A percentile compares a stretch with the other conserved stretches of the same genome.
phyloP scores from a whole-genome alignment of 2,113 vertebrate genomes.

The Scomber japonicus region DNA sequence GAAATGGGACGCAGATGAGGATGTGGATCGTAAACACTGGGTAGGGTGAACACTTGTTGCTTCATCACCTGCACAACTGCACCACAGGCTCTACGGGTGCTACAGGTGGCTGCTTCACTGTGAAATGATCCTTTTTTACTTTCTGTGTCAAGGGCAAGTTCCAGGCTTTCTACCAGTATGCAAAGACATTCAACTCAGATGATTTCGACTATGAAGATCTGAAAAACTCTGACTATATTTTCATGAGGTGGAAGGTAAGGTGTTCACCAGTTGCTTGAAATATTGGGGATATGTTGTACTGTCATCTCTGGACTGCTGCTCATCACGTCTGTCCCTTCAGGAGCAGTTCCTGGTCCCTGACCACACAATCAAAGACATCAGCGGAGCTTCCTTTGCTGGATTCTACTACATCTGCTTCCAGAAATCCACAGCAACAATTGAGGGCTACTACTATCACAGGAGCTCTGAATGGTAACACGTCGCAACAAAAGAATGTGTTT shows the following conservation, averaged over 20 bases:
- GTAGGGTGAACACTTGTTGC: constrained; percentile 71
- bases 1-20: constrained; percentile 99
- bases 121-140: constrained; percentile 21
- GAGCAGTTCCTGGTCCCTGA: constrained; percentile 99
- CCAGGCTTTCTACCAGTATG: constrained; percentile 98
- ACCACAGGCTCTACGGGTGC: background rate
- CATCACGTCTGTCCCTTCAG: constrained; percentile 72
- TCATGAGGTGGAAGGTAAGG: constrained; percentile 99
- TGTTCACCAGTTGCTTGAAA: background rate
- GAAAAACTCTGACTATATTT: constrained; percentile 97
- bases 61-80: background rate
- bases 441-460: constrained; percentile 99
- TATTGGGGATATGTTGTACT: background rate
- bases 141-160: constrained; percentile 92
- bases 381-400: constrained; percentile 98
- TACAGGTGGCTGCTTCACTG: background rate
- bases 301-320: constrained; percentile 8
- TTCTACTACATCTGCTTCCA: constrained; percentile 99
- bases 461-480: constrained; percentile 96
- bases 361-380: constrained; percentile 99
- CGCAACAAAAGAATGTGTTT: background rate
- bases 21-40: constrained; percentile 99
- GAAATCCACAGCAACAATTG: constrained; percentile 98
- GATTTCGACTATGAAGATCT: constrained; percentile 98
- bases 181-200: constrained; percentile 98